phyloP scores from a whole-genome alignment of 2,113 vertebrate species.

The Myotis davidii region DNA sequence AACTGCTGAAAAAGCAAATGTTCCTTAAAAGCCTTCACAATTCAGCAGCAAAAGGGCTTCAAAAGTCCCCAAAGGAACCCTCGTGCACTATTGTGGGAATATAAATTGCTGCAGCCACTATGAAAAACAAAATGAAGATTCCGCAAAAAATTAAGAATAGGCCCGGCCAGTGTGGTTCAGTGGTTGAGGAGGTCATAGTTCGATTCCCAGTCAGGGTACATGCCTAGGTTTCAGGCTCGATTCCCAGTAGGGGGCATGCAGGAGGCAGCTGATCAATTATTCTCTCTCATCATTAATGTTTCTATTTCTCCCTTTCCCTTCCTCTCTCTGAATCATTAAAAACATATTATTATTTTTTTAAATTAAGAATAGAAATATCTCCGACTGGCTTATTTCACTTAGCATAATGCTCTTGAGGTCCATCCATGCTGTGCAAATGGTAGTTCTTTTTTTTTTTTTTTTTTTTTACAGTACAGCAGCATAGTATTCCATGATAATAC shows the following conservation, averaged over 20 bases:
- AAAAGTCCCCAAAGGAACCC: not conserved
- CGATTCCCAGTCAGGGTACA: too few relatives aligned
- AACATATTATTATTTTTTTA: not conserved
- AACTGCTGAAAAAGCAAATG: constrained; percentile 30
- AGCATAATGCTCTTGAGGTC: too few relatives aligned
- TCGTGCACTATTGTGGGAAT: not conserved
- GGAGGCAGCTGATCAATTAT: not conserved
- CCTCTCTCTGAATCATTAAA: not conserved
- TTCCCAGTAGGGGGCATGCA: not conserved
- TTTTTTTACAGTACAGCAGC: too few relatives aligned
- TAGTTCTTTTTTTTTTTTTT: too few relatives aligned
- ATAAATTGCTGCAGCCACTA: not conserved
- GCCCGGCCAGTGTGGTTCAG: not conserved
- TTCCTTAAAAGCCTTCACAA: not conserved
- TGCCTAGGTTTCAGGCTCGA: too few relatives aligned
- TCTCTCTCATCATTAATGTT: not conserved
- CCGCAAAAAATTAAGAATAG: not conserved
- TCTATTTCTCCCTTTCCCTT: not conserved
- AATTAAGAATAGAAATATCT: too few relatives aligned
- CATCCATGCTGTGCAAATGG: too few relatives aligned
- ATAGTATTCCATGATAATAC: too few relatives aligned
- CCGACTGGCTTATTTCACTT: too few relatives aligned
- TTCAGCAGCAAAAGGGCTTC: not conserved
- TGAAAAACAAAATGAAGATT: not conserved
- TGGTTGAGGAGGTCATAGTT: not conserved